Conservation (phyloP, 2,888 invertebrate genomes). For the Mythimna ferrago region DNA sequence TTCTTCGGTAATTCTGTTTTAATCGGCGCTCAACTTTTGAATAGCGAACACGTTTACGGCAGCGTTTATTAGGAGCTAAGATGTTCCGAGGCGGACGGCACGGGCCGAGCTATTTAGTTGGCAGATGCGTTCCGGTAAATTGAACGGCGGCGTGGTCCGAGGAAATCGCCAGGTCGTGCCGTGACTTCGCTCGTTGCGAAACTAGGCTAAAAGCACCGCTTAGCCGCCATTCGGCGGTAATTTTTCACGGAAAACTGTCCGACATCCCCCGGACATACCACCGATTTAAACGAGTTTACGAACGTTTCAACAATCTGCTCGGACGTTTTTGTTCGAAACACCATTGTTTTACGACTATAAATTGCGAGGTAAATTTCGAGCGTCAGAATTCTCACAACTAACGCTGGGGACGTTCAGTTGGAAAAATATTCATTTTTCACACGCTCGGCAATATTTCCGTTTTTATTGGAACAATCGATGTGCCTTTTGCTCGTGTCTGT, state of each 20-base stretch:
- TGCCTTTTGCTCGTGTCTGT: constrained; percentile 76
- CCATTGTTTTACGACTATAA: constrained; percentile 64
- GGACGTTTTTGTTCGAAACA: constrained; percentile 52
- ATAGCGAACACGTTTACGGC: constrained; percentile 58
- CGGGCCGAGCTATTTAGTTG: constrained; percentile 75
- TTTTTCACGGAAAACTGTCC: constrained; percentile 81
- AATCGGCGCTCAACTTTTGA: constrained; percentile 61
- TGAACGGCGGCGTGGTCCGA: constrained; percentile 74
- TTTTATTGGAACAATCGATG: constrained; percentile 83
- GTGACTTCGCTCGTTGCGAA: constrained; percentile 78
- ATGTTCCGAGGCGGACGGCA: constrained; percentile 44
- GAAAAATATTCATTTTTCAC: constrained; percentile 82
- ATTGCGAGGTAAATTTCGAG: constrained; percentile 68
- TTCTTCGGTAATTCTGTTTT: constrained; percentile 60
- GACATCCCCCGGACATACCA: constrained; percentile 64
- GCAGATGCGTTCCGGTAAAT: constrained; percentile 82
- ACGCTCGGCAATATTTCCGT: constrained; percentile 80
- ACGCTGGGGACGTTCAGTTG: constrained; percentile 64
- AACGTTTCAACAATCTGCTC: constrained; percentile 71
- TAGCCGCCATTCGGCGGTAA: constrained; percentile 73
- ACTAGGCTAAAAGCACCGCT: constrained; percentile 84
- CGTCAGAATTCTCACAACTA: constrained; percentile 66
- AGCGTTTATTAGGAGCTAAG: constrained; percentile 67
- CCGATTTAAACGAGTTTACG: constrained; percentile 76
- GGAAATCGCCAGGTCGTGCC: constrained; percentile 83